These are phyloP conservation scores for Watsonalla cultraria DNA, from an alignment of 2,888 invertebrate species.

Conservation along the genomic window DNA sequence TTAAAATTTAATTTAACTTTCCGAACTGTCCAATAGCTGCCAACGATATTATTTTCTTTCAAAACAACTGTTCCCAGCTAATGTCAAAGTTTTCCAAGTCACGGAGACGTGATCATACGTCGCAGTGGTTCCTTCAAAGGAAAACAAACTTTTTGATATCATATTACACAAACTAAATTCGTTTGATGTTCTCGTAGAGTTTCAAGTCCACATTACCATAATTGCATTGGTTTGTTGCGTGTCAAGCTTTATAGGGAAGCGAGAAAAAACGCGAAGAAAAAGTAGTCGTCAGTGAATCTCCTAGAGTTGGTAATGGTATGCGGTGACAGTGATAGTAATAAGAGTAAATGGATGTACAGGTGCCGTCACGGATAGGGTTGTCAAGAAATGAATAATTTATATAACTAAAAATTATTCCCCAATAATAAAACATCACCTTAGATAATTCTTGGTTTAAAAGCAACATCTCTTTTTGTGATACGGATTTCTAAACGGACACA, in stretches of 20 bases:
- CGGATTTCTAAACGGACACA: too few relatives aligned
- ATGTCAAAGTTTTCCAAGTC: background rate
- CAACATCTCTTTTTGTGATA: too few relatives aligned
- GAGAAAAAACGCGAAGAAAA: slow-evolving; percentile 7
- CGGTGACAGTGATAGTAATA: slow-evolving; percentile 51
- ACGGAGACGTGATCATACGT: background rate
- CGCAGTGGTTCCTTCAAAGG: background rate
- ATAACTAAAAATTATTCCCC: too few relatives aligned
- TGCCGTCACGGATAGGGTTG: slow-evolving; percentile 20
- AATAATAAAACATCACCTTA: too few relatives aligned
- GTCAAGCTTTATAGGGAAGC: slow-evolving; percentile 7
- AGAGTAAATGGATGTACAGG: slow-evolving; percentile 43
- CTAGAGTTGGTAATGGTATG: slow-evolving; percentile 42
- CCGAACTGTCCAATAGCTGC: background rate
- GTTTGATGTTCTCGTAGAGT: slow-evolving; percentile 1
- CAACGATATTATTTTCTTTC: background rate
- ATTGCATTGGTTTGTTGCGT: slow-evolving; percentile 14
- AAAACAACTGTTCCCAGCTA: background rate
- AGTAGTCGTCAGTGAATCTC: slow-evolving; percentile 30
- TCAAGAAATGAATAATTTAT: background rate
- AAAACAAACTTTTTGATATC: slow-evolving; percentile 1
- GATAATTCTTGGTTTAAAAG: too few relatives aligned
- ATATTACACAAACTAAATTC: background rate
- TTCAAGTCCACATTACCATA: slow-evolving; percentile 15
- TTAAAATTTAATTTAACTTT: background rate